Evolutionary conservation across 2,113 vertebrate species (phyloP).

Genomic region (Dendrocopos noguchii): DNA sequence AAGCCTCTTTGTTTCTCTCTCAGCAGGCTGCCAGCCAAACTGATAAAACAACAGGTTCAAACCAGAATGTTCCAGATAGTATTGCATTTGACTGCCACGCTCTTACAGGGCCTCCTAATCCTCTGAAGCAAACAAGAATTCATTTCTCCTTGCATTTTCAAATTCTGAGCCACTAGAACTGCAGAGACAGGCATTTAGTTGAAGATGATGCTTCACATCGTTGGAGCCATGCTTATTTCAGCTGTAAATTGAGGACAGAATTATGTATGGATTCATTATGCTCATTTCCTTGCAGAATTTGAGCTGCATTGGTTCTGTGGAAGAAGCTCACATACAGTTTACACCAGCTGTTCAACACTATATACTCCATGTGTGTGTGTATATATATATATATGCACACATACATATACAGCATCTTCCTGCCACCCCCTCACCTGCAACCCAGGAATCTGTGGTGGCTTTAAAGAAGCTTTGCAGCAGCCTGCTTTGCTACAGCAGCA

Average conservation of each 20-base stretch:
- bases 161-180: background rate
- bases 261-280: background rate
- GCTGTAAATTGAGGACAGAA: background rate
- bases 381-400: rapidly evolving
- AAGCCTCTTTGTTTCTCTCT: background rate
- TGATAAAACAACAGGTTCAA: constrained; percentile 1
- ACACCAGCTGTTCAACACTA: background rate
- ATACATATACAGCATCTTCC: background rate
- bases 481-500: background rate
- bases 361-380: background rate
- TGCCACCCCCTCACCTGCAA: background rate
- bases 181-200: background rate
- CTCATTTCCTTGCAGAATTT: background rate
- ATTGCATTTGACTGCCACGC: background rate
- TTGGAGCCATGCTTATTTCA: background rate
- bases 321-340: background rate
- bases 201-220: background rate
- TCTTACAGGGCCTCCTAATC: background rate
- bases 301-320: background rate
- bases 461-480: constrained; percentile 14
- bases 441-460: background rate
- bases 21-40: background rate
- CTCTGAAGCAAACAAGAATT: background rate
- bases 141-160: background rate
- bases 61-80: background rate